phyloP scores from a whole-genome alignment of 2,113 vertebrate genomes.

The Antechinus flavipes region DNA sequence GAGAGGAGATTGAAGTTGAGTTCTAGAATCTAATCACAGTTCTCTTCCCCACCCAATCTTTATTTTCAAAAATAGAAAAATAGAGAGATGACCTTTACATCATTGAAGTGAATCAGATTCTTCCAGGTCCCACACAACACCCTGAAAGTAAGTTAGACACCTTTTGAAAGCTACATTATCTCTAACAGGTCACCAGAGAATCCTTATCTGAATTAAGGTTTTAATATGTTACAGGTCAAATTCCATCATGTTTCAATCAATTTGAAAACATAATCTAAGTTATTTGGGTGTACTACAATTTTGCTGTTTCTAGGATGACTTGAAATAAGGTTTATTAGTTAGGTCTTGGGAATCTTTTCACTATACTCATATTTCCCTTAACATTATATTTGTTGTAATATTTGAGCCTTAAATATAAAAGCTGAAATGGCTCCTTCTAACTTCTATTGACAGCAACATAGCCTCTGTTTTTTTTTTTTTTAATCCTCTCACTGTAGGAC shows the following conservation, averaged over 20 bases:
- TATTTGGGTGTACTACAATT: not conserved
- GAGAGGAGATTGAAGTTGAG: not conserved
- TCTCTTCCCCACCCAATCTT: not conserved
- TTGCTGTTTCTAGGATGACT: not conserved
- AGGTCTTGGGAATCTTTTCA: not conserved
- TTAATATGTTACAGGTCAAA: not conserved
- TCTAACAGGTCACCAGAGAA: not conserved
- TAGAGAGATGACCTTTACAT: not conserved
- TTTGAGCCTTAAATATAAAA: not conserved
- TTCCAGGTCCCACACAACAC: not conserved
- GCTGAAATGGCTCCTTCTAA: not conserved
- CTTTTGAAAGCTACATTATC: not conserved
- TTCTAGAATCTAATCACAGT: not conserved
- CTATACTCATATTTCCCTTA: not conserved
- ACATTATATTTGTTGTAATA: not conserved
- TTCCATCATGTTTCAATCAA: not conserved
- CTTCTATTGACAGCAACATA: not conserved
- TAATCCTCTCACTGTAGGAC: not conserved
- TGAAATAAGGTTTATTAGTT: not conserved
- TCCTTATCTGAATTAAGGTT: not conserved
- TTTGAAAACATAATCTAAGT: not conserved
- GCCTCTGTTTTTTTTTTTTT: not conserved
- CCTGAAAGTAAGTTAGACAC: not conserved
- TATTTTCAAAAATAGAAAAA: not conserved
- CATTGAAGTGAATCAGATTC: not conserved